Base-by-base conservation (phyloP, 2,797 vertebrate genomes). In the Todus mexicanus region DNA sequence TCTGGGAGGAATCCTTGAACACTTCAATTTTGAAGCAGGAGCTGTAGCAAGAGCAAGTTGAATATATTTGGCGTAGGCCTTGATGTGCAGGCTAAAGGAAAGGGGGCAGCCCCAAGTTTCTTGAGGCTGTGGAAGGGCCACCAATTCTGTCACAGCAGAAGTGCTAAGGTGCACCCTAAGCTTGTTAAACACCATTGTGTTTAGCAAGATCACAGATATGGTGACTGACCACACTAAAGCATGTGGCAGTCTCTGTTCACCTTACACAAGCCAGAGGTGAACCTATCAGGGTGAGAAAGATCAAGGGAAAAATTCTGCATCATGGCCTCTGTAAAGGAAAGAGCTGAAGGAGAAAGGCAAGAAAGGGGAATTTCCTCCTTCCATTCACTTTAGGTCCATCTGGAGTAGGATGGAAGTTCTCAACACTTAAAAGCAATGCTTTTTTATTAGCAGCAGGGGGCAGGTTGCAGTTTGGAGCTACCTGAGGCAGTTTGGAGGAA, bases 241-340 rank as follows among this genome's bases (percentile, higher is more conserved):
- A 4, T 0, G 0, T n/a, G 4, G 12, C 50, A 54, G 43, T 19
- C 31, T 15, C 26, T 8, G 10, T 2, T 27, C 38, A 7, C 51
- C 54, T 10, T 3, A 2, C 1, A 1, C 8, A 7, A 43, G 60
- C 56, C 60, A n/a, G n/a, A 48, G 57, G 16, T 29, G 65, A 9
- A 10, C 16, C 31, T 17, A 0, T 1, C 2, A 4, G 5, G 33
- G 7, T 10, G 50, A 27, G 23, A 9, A 38, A 6, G 8, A 13
- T 1, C 0, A 0, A 56, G 26, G 26, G n/a, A n/a, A 33, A 12
- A 33, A 27, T 3, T 3, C 35, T 13, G 6, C 80, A 22, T 66
- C 25, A 16, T 5, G 25, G 20, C 33, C 57, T 38, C 50, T 11
- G 5, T 14, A 19, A 31, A 42, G 68, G 12, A 31, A 48, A 43